Conservation (phyloP, 2,113 vertebrate genomes). For the Helogale parvula region DNA sequence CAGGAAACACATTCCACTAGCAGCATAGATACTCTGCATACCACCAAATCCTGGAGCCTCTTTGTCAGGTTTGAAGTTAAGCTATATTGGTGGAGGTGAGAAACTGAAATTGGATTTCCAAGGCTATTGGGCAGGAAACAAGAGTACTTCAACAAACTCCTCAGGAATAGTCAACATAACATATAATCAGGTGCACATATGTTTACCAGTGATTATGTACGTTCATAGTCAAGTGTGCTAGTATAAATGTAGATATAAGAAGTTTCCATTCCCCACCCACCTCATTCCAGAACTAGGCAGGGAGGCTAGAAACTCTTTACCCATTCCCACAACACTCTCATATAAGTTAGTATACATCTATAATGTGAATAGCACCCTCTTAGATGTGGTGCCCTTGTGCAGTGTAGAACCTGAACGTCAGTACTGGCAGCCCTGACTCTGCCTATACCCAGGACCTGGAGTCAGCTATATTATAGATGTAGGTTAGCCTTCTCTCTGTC, state of each 20-base stretch:
- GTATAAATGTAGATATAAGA: not conserved
- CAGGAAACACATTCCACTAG: not conserved
- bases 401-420: not conserved
- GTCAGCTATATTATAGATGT: not conserved
- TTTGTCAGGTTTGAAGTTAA: not conserved
- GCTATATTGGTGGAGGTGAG: not conserved
- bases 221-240: not conserved
- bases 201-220: not conserved
- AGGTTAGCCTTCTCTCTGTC: not conserved
- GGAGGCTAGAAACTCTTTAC: not conserved
- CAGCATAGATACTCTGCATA: not conserved
- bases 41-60: not conserved
- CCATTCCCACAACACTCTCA: not conserved
- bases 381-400: not conserved
- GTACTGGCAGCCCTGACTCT: not conserved
- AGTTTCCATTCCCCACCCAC: not conserved
- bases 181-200: not conserved
- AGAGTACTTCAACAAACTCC: not conserved
- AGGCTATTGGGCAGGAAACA: not conserved
- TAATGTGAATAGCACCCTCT: not conserved
- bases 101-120: not conserved
- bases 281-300: not conserved
- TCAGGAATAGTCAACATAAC: not conserved
- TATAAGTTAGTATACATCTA: not conserved
- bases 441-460: not conserved